Conservation (phyloP, 2,888 invertebrate species). For the Panopea generosa region DNA sequence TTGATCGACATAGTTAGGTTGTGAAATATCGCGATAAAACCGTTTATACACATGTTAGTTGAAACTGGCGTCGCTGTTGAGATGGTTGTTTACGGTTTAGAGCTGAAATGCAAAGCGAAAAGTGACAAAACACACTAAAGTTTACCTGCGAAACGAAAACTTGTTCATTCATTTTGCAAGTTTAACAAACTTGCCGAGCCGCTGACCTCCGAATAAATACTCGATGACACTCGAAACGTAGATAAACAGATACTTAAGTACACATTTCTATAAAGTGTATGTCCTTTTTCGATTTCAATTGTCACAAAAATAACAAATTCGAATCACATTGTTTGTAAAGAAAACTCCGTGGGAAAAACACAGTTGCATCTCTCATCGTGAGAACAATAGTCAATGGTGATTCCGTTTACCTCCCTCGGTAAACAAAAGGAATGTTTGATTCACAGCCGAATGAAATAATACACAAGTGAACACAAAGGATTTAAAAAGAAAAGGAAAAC, state of each 20-base stretch:
- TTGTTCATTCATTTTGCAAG: slow-evolving; percentile 75
- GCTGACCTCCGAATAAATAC: neutral
- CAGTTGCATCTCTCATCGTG: slow-evolving; percentile 83
- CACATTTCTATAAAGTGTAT: slow-evolving; percentile 27
- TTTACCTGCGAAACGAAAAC: slow-evolving; percentile 76
- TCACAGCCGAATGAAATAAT: too few species aligned
- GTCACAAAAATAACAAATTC: slow-evolving; percentile 39
- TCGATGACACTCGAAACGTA: too few species aligned
- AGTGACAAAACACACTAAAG: slow-evolving; percentile 5
- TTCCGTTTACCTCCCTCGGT: slow-evolving; percentile 65
- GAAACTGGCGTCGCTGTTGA: slow-evolving; percentile 3
- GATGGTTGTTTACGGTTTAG: neutral
- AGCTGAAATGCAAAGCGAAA: neutral
- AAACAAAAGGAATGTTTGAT: neutral
- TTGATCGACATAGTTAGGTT: neutral
- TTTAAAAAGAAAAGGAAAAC: too few species aligned
- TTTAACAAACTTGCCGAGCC: slow-evolving; percentile 49
- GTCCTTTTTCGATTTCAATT: slow-evolving; percentile 31
- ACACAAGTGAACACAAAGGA: too few species aligned
- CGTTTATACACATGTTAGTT: slow-evolving; percentile 27
- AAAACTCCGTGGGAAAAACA: slow-evolving; percentile 83
- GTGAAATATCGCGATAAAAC: neutral
- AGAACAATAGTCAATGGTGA: slow-evolving; percentile 81
- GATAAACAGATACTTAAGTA: too few species aligned
- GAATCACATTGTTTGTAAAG: slow-evolving; percentile 65